Base-by-base conservation (phyloP, 2,888 invertebrate genomes). In the Acanthosepion pharaonis region DNA sequence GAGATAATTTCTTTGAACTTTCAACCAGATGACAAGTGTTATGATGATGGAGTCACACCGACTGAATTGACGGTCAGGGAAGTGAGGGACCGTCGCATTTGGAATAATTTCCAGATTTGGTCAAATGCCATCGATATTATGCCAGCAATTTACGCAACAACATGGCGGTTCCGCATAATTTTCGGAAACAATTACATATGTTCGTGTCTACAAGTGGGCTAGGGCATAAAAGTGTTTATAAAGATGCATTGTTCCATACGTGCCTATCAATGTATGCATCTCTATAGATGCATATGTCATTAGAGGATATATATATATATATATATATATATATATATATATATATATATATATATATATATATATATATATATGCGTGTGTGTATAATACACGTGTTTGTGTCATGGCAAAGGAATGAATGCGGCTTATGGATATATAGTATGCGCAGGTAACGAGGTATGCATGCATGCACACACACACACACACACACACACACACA, bases 1-100 rank as follows among this genome's bases (percentile, higher is more conserved):
- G 78, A 78, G 78, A n/a, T 78, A 78, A 78, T 78, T n/a, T 78
- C 78, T 78, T 78, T 78, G 78, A 78, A 78, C 78, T 78, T 78
- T 78, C 78, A 33, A 78, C 78, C 64, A 33, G n/a, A n/a, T 78
- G 78, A 78, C 78, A 78, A 78, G 78, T 78, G 78, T n/a, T 78
- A 9, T n/a, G 78, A 78, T 78, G 78, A 78, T 78, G 78, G 78
- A 78, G n/a, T 78, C 78, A 78, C 78, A 78, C 78, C 78, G 78
- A 78, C 78, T 78, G n/a, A 15, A 33, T 78, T 78, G n/a, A n/a
- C n/a, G 78, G 78, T 78, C 78, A 78, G n/a, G n/a, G n/a, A 33
- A 78, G n/a, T 33, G 78, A 78, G 78, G 15, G 78, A 5, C 78
- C 78, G n/a, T 33, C n/a, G n/a, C n/a, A 78, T 78, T 78, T n/a